Evolutionary conservation across 92 coral and sea anemone genomes (phyloP).

Genomic region (Epizoanthus stellaris): DNA sequence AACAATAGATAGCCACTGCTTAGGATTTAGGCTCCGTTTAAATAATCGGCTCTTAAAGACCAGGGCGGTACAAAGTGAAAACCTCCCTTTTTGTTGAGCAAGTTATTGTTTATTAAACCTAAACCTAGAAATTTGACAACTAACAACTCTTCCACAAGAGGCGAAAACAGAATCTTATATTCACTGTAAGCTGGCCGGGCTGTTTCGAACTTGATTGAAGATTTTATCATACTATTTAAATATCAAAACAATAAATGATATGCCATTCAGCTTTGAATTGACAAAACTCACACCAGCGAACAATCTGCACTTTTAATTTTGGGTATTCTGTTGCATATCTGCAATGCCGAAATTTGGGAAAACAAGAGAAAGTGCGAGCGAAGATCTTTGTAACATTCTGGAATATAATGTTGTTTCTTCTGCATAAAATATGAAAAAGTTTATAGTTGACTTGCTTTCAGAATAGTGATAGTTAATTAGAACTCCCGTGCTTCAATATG

Average conservation of each 20-base stretch:
- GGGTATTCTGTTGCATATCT: neutral
- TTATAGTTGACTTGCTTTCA: neutral
- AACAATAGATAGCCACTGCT: too few species aligned
- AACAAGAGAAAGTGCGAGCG: neutral
- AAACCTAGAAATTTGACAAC: neutral
- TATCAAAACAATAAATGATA: conserved; percentile 13
- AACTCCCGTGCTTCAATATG: neutral
- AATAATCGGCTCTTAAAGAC: neutral
- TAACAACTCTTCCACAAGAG: neutral
- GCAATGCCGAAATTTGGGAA: neutral
- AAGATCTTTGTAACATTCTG: too few species aligned
- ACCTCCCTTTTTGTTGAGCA: conserved; percentile 17
- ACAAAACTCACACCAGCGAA: too few species aligned
- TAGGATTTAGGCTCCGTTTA: neutral
- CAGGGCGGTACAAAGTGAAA: conserved; percentile 14
- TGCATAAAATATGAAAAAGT: too few species aligned
- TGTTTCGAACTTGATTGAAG: too few species aligned
- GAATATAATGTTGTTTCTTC: too few species aligned
- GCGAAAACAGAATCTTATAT: too few species aligned
- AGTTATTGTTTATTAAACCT: neutral
- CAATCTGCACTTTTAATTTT: neutral
- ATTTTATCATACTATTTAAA: neutral
- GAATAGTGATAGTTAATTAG: conserved; percentile 4
- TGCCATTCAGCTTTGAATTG: neutral
- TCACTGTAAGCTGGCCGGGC: too few species aligned